A percentile compares a stretch with the other conserved stretches of the same genome.
These are phyloP conservation scores for Argynnis bischoffii DNA, from an alignment of 2,888 invertebrate species.

Conservation along the genomic window DNA sequence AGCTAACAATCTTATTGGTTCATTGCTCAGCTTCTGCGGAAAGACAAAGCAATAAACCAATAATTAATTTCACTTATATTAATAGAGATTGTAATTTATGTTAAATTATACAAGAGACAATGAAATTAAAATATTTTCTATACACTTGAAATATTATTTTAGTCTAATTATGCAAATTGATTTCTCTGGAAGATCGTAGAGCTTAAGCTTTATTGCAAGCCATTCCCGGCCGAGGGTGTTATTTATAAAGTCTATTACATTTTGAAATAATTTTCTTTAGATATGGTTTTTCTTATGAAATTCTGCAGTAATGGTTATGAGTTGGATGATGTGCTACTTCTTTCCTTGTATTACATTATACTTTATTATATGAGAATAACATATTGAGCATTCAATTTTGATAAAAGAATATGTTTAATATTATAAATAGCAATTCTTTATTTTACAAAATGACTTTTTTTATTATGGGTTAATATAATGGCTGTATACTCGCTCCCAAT, in stretches of 20 bases:
- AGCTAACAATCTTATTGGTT: too few species aligned
- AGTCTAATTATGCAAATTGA: slow-evolving; percentile 38
- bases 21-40: too few species aligned
- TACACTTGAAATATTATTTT: slow-evolving; percentile 33
- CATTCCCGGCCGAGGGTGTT: slow-evolving; percentile 23
- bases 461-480: too few species aligned
- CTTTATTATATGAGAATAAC: background rate
- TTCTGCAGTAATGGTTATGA: slow-evolving; percentile 17
- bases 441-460: too few species aligned
- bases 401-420: too few species aligned
- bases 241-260: slow-evolving; percentile 36
- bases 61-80: too few species aligned
- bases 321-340: slow-evolving; percentile 2
- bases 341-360: background rate
- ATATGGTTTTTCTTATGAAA: slow-evolving; percentile 23
- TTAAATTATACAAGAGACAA: background rate
- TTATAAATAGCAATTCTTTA: too few species aligned
- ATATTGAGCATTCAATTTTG: background rate
- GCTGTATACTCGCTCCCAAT: too few species aligned
- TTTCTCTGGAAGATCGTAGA: slow-evolving; percentile 32
- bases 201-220: slow-evolving; percentile 36
- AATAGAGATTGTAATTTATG: too few species aligned
- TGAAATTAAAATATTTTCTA: background rate
- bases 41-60: too few species aligned
- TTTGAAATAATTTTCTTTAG: slow-evolving; percentile 22